A percentile compares a stretch with the other conserved stretches of the same genome.
These are phyloP conservation scores for Phrynosoma blainvillii DNA, from an alignment of 2,113 vertebrate species.

Conservation along the genomic window DNA sequence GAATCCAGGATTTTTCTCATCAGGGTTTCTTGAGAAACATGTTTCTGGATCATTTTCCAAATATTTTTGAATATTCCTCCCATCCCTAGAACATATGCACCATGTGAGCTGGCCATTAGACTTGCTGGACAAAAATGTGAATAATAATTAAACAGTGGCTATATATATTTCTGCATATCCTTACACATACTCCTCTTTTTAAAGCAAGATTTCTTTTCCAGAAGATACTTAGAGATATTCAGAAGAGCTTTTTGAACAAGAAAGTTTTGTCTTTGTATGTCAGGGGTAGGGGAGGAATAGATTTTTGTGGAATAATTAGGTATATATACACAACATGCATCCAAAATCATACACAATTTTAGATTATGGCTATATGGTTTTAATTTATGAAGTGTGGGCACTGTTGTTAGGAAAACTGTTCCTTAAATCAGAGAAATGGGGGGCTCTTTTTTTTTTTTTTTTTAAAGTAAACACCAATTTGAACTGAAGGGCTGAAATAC, in stretches of 20 bases:
- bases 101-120: neutral
- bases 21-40: too few species aligned
- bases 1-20: too few species aligned
- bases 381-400: neutral
- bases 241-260: neutral
- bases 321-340: neutral
- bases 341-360: neutral
- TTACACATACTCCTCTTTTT: too few species aligned
- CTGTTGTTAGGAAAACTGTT: neutral
- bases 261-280: neutral
- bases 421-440: neutral
- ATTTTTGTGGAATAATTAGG: neutral
- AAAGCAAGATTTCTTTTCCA: neutral
- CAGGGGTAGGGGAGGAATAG: neutral
- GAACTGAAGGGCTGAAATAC: neutral
- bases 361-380: neutral
- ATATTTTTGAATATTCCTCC: too few species aligned
- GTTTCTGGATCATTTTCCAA: too few species aligned
- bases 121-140: neutral
- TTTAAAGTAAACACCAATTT: neutral
- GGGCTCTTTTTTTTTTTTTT: neutral
- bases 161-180: neutral
- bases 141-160: neutral
- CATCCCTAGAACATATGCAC: too few species aligned
- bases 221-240: neutral